Conservation (phyloP, 2,888 invertebrate genomes). For the Tineola bisselliella region DNA sequence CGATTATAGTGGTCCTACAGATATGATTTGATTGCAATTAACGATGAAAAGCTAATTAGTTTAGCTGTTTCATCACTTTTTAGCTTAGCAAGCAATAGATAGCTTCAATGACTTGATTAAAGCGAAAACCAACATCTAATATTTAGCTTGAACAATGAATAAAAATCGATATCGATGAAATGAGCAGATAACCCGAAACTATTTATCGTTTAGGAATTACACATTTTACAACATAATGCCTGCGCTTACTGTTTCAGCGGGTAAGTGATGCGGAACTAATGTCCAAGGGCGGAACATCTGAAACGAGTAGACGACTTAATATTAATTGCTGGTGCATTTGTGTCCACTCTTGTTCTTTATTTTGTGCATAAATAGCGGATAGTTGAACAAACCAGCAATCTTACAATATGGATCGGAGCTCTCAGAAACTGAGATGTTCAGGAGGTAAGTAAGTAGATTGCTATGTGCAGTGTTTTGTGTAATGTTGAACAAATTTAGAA, state of each 20-base stretch:
- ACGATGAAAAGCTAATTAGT: not conserved
- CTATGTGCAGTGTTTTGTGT: not conserved
- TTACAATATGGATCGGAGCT: not conserved
- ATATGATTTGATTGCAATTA: no score
- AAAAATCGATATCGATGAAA: not conserved
- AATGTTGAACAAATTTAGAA: not conserved
- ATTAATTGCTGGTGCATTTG: slow-evolving; percentile 37
- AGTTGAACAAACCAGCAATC: slow-evolving; percentile 41
- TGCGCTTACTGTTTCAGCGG: slow-evolving; percentile 66
- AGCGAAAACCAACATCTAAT: no score
- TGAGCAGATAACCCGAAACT: not conserved
- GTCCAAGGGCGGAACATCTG: slow-evolving; percentile 66
- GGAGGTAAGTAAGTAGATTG: not conserved
- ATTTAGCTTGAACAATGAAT: not conserved
- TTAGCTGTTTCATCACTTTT: not conserved
- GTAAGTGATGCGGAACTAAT: slow-evolving; percentile 61
- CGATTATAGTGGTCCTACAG: not conserved
- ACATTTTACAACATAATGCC: slow-evolving; percentile 56
- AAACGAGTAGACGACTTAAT: slow-evolving; percentile 57
- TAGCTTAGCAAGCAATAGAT: not conserved
- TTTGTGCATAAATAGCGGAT: slow-evolving; percentile 25
- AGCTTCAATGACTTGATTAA: not conserved
- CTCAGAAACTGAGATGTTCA: not conserved
- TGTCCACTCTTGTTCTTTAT: slow-evolving; percentile 28
- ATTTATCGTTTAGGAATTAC: slow-evolving; percentile 27